Evolutionary conservation across 37 sponge, comb jelly and placozoan genomes (phyloP), one percentile per base, ranked within the genome.

Genomic region (Crambe crambe): DNA sequence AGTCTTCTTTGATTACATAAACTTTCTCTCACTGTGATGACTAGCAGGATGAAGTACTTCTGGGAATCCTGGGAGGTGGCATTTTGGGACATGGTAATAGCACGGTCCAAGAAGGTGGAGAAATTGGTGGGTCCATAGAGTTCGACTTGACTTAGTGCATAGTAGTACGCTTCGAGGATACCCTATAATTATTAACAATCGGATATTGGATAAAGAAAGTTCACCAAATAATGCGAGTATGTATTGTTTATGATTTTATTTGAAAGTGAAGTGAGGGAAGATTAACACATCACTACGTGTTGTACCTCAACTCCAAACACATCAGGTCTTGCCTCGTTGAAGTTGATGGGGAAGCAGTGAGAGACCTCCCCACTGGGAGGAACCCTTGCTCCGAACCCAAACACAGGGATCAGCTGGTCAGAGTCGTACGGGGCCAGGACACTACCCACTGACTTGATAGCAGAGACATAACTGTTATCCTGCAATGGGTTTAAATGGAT

Each of bases 311-410:
- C 72, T 47, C 95, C 95, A 58, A 74, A 68, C 12, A 95, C 91
- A 27, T 90, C 91, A 58, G 95, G 95, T 10, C 58, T 69, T 42
- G 85, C 61, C 1, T 76, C 40, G 58, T 88, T 88, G 32, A 85
- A 85, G 47, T 84, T 90, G 30, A 95, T 86, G 71, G 91, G 89
- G 78, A 95, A 95, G 78, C 95, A 95, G 66, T 95, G 95, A 20
- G 89, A 95, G 51, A 90, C 86, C 17, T 86, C 66, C 18, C 81
- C 79, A 65, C 71, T 40, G 5, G 88, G 95, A 42, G 89, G 93
- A 6, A 86, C 37, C 25, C 84, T 78, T 27, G 87, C 96, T 12
- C 96, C 96, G 80, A 96, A 96, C 32, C 97, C 97, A 89, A 73
- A 96, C 3, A 67, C 88, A 5, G 97, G 97, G 56, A 91, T 85